Evolutionary conservation across 2,797 vertebrate species (phyloP), one percentile per base, ranked within the genome.

Genomic region (Anisognathus igniventris): DNA sequence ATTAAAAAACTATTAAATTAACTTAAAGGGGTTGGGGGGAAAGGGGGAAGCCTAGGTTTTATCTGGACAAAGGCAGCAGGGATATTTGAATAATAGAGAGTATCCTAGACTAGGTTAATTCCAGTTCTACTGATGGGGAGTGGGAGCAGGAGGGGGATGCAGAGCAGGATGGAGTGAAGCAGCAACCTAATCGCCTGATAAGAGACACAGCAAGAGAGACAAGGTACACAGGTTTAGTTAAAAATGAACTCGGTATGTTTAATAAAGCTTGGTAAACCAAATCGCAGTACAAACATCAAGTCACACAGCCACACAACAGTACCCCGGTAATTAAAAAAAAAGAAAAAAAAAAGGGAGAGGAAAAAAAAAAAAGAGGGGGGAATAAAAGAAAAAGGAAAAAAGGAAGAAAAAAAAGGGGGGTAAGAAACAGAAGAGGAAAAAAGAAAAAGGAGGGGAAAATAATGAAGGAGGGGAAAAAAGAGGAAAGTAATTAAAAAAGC

Each of bases 171-270:
- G 98, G 97, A 97, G 98, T 98, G 98, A 98, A 98, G 98, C 97
- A 91, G 96, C 96, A 95, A 97, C 97, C 98, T 98, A 98, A 98
- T 96, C 93, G 97, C 98, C 98, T 98, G 98, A 96, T 98, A 97
- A 98, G 97, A 98, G 98, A 99, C 98, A 99, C 98, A 98, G 99
- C 98, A 98, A 98, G 98, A 99, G 98, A 99, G 98, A 99, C 99
- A 98, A 99, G 98, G 98, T 98, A 99, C 98, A 99, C 98, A 96
- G 98, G 97, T 98, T 98, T 98, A 99, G 98, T 98, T 99, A 98
- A 98, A 98, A 98, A 98, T 98, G 98, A 99, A 98, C 98, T 98
- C 97, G 97, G 97, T 98, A 98, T 98, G 98, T 99, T 99, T 99
- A 99, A 99, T 99, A 99, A 98, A 98, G 98, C 98, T 98, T 97